A percentile compares a stretch with the other conserved stretches of the same genome.
These are phyloP conservation scores for Hemicentrotus pulcherrimus DNA, from an alignment of 35 echinoderm and acorn worm genomes.

Conservation along the genomic window DNA sequence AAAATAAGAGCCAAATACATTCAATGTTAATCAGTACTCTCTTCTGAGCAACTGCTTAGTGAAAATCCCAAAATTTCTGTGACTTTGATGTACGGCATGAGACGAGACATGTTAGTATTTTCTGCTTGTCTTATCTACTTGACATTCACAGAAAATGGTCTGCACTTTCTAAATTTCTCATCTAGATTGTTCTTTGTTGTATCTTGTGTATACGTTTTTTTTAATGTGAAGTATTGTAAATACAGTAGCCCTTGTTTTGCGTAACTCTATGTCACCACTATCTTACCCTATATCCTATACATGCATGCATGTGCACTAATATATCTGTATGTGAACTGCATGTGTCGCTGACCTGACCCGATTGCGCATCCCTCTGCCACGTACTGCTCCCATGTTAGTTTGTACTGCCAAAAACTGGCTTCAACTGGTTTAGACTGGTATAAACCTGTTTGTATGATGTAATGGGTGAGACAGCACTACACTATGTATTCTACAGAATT, in stretches of 20 bases:
- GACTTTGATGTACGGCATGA: neutral
- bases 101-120: neutral
- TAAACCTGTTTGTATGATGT: neutral
- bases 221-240: neutral
- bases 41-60: neutral
- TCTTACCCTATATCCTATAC: neutral
- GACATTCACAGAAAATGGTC: neutral
- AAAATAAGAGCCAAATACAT: no score
- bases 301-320: neutral
- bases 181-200: neutral
- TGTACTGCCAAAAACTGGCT: neutral
- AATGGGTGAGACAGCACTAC: neutral
- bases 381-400: neutral
- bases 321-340: neutral
- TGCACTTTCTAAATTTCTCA: neutral
- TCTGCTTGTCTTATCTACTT: neutral
- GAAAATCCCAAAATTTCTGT: neutral
- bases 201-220: neutral
- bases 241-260: neutral
- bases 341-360: neutral
- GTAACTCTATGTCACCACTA: neutral
- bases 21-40: neutral
- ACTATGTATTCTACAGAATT: neutral
- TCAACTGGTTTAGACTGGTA: neutral
- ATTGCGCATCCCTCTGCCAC: neutral